These are phyloP conservation scores for Mionectes olivaceus DNA, from an alignment of 2,797 vertebrate genomes.

Conservation along the genomic window DNA sequence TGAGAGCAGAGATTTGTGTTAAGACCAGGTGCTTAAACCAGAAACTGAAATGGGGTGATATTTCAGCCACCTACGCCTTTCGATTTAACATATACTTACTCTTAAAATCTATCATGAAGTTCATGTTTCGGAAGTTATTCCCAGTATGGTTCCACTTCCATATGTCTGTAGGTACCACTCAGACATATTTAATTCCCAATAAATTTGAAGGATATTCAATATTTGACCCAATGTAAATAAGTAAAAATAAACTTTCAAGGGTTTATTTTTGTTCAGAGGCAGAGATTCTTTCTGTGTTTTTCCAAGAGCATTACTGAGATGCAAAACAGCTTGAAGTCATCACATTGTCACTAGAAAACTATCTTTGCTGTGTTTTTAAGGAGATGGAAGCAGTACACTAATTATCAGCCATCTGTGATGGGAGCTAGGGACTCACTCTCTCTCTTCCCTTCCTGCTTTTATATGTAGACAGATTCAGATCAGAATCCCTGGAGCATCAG, in stretches of 20 bases:
- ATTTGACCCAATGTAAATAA: neutral
- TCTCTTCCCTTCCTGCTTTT: slow-evolving; percentile 19
- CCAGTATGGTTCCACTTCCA: neutral
- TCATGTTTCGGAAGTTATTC: neutral
- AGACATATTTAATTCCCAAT: neutral
- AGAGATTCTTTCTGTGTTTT: neutral
- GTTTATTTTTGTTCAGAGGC: neutral
- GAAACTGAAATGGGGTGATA: neutral
- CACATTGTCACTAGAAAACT: slow-evolving; percentile 22
- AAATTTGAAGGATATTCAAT: neutral
- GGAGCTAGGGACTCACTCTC: neutral
- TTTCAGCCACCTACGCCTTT: neutral
- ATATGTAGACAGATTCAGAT: slow-evolving; percentile 10
- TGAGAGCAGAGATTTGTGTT: neutral
- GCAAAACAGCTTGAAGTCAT: slow-evolving; percentile 24
- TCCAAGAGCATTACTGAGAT: neutral
- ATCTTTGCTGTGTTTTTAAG: neutral
- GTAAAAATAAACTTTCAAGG: neutral
- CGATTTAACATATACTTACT: neutral
- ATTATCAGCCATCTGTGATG: slow-evolving; percentile 55
- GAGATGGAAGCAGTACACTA: neutral
- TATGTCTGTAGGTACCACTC: neutral
- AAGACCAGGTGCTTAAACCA: neutral
- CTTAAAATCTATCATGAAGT: neutral
- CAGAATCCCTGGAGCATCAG: slow-evolving; percentile 14